Evolutionary conservation across 2,888 invertebrate genomes (phyloP).

Genomic region (Eudasyphora cyanicolor): DNA sequence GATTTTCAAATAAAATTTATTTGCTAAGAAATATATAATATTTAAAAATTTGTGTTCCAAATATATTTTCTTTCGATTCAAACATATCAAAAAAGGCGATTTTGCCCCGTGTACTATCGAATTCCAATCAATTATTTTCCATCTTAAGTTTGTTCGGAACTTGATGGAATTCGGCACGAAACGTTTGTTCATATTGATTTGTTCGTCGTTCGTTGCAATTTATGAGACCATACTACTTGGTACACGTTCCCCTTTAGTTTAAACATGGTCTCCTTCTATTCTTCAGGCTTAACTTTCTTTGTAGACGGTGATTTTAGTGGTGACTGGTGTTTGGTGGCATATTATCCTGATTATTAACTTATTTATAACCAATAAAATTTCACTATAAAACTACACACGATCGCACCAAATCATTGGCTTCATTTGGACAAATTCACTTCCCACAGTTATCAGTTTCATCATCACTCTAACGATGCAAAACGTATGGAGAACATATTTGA

Average conservation of each 20-base stretch:
- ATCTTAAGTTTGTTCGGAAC: too few species aligned
- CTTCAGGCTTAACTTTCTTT: slow-evolving; percentile 39
- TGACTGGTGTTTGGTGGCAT: slow-evolving; percentile 69
- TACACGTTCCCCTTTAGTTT: slow-evolving; percentile 24
- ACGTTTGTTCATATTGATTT: too few species aligned
- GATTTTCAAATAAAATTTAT: too few species aligned
- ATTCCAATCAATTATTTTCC: too few species aligned
- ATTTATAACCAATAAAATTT: slow-evolving; percentile 77
- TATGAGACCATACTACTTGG: not conserved
- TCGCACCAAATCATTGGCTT: slow-evolving; percentile 43
- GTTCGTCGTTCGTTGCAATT: not conserved
- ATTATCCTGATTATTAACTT: slow-evolving; percentile 76
- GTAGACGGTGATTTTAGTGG: slow-evolving; percentile 11
- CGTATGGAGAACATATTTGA: not conserved
- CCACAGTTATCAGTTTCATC: slow-evolving; percentile 77
- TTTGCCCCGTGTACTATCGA: too few species aligned
- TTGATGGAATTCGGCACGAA: too few species aligned
- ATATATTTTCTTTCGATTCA: too few species aligned
- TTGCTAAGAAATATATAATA: too few species aligned
- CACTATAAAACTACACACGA: slow-evolving; percentile 69
- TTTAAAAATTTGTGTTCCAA: too few species aligned
- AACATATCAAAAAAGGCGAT: too few species aligned
- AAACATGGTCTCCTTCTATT: slow-evolving; percentile 9
- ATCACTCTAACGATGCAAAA: slow-evolving; percentile 70
- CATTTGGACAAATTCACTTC: slow-evolving; percentile 66